A percentile compares a stretch with the other conserved stretches of the same genome.
These are phyloP conservation scores for Spheniscus humboldti DNA, from an alignment of 2,797 vertebrate species.

Conservation along the genomic window DNA sequence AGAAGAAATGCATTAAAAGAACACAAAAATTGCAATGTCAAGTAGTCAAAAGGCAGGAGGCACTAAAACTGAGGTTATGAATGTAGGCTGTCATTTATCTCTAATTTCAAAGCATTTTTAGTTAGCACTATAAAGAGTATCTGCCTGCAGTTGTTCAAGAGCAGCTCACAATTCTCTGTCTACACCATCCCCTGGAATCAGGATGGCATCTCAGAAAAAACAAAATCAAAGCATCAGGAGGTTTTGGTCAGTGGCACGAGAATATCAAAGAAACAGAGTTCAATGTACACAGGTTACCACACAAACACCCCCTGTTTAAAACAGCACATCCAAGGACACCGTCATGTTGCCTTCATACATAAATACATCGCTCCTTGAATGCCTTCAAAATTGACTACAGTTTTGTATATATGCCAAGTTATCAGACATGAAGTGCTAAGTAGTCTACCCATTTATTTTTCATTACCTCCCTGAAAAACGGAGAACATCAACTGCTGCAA, in stretches of 20 bases:
- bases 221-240: background rate
- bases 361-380: background rate
- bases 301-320: rapidly evolving
- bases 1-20: background rate
- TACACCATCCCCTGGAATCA: background rate
- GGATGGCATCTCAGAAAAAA: background rate
- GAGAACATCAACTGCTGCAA: background rate
- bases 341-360: background rate
- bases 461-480: background rate
- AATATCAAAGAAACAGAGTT: background rate
- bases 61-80: background rate
- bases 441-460: background rate
- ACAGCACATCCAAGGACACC: background rate
- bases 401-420: background rate
- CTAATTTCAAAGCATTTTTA: background rate
- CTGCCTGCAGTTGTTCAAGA: background rate
- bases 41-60: background rate
- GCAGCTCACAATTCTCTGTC: background rate
- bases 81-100: background rate
- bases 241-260: background rate
- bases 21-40: background rate
- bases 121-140: background rate
- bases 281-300: rapidly evolving
- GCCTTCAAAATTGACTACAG: background rate
- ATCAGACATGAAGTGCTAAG: background rate